Evolutionary conservation across 1,140 invertebrate genomes (phyloP).

Genomic region (Oncopodura yosiiana): DNA sequence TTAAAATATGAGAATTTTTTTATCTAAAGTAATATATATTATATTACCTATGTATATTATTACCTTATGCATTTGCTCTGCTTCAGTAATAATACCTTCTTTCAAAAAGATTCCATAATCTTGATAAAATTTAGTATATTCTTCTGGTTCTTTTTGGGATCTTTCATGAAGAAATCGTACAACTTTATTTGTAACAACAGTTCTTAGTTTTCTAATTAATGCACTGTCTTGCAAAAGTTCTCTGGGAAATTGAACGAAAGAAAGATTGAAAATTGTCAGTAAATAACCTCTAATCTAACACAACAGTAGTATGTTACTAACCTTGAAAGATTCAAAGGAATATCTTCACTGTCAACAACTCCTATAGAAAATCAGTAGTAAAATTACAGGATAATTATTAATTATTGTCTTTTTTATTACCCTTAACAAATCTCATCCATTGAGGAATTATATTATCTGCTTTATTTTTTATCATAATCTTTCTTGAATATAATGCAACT

Average conservation of each 20-base stretch:
- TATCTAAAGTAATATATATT: constrained; percentile 1
- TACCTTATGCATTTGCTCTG: constrained; percentile 71
- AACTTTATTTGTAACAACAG: constrained; percentile 72
- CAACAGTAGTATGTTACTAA: too few species aligned
- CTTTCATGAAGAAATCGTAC: constrained; percentile 78
- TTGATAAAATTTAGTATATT: constrained; percentile 77
- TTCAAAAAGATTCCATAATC: constrained; percentile 90
- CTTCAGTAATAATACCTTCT: constrained; percentile 81
- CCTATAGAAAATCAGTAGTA: constrained; percentile 51
- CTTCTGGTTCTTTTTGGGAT: constrained; percentile 68
- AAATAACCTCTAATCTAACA: too few species aligned
- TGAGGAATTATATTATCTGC: constrained; percentile 85
- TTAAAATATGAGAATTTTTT: constrained; percentile 23
- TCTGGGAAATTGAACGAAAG: too few species aligned
- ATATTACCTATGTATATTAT: constrained; percentile 24
- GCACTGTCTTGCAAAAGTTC: constrained; percentile 89
- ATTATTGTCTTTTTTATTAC: constrained; percentile 43
- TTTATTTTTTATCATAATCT: constrained; percentile 79
- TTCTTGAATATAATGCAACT: constrained; percentile 79
- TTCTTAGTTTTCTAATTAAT: constrained; percentile 75
- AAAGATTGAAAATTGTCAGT: too few species aligned
- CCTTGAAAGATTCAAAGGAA: constrained; percentile 94
- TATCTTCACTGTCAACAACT: constrained; percentile 95
- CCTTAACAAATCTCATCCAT: constrained; percentile 89
- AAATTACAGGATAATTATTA: too few species aligned